These are phyloP conservation scores for Herminia tarsipennalis DNA, from an alignment of 2,888 invertebrate genomes.

Conservation along the genomic window DNA sequence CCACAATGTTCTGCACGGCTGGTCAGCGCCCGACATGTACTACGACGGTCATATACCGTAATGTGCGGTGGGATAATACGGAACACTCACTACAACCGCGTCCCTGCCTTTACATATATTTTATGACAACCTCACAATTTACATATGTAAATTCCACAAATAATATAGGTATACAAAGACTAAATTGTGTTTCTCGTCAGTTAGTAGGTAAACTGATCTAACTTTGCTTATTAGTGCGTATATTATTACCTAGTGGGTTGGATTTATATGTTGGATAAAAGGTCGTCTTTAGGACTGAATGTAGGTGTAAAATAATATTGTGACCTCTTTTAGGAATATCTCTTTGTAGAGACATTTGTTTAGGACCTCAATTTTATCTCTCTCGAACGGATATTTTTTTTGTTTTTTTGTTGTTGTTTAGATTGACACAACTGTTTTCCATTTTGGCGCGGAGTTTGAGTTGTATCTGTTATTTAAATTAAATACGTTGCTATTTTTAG, in stretches of 20 bases:
- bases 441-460: too few relatives aligned
- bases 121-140: background rate
- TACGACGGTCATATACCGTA: constrained; percentile 36
- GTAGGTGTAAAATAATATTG: too few relatives aligned
- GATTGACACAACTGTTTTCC: too few relatives aligned
- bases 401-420: too few relatives aligned
- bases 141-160: constrained; percentile 5
- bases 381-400: too few relatives aligned
- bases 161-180: constrained; percentile 3
- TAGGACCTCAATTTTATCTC: too few relatives aligned
- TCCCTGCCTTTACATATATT: background rate
- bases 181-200: background rate
- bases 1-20: constrained; percentile 13
- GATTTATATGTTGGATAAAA: background rate
- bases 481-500: too few relatives aligned
- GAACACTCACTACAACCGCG: constrained; percentile 3
- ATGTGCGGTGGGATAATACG: constrained; percentile 40
- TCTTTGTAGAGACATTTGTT: too few relatives aligned
- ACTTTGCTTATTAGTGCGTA: background rate
- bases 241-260: background rate
- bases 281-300: background rate
- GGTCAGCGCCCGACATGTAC: constrained; percentile 31
- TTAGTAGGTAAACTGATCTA: background rate
- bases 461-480: too few relatives aligned
- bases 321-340: too few relatives aligned